phyloP scores from a whole-genome alignment of 2,797 vertebrate species.

The Pygocentrus nattereri region DNA sequence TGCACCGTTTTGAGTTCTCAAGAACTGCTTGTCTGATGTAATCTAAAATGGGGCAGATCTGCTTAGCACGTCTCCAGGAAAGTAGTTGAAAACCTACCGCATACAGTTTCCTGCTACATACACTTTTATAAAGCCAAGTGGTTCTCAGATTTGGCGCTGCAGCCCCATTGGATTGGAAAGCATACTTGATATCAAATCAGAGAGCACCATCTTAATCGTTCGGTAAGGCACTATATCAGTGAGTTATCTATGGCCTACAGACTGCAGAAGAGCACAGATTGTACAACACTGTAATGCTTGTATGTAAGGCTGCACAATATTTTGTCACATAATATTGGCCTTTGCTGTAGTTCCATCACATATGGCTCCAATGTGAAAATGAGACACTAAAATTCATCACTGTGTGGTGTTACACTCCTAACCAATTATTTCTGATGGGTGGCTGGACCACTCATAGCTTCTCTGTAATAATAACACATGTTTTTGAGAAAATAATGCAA shows the following conservation, averaged over 20 bases:
- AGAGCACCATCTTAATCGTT: slow-evolving; percentile 21
- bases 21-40: neutral
- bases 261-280: neutral
- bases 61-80: neutral
- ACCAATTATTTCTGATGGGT: neutral
- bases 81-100: neutral
- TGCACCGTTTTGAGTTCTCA: neutral
- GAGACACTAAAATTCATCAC: neutral
- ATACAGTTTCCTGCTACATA: neutral
- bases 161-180: neutral
- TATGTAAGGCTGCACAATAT: neutral
- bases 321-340: neutral
- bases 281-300: neutral
- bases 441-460: neutral
- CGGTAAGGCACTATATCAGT: slow-evolving; percentile 36
- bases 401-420: neutral
- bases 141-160: slow-evolving; percentile 17
- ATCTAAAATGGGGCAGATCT: neutral
- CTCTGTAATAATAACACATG: neutral
- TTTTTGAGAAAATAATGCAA: neutral
- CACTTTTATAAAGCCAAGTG: slow-evolving; percentile 8
- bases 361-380: neutral
- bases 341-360: neutral
- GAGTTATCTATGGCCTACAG: neutral
- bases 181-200: neutral